Base-by-base conservation (phyloP, 2,888 invertebrate species). In the Netelia inedita region DNA sequence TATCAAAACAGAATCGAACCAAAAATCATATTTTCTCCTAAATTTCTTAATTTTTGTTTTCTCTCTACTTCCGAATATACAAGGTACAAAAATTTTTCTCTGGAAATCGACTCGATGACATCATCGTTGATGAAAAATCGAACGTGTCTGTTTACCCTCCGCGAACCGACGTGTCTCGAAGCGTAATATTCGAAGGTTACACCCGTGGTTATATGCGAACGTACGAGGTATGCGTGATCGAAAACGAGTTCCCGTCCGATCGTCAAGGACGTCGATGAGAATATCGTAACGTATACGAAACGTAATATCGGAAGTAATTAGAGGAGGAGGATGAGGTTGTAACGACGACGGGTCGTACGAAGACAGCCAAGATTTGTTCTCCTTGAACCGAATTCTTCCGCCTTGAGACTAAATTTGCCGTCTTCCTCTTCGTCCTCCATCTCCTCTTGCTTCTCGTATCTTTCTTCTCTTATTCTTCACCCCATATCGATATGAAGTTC, bases 301-400 rank as follows among this genome's bases (percentile, higher is more conserved):
- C 46, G 14, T 46, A 14, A 61, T 35, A 80, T 68, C 68, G 66
- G 41, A 71, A 79, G 63, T 79, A 57, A 79, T 66, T 66, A 53
- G 8, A 21, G 63, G 19, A 55, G 63, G 10, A 43, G 16, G 65
- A 72, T 65, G 43, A 19, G 46, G 21, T 57, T 57, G 16, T 19
- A 57, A 9, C 35, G 79, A 50, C 14, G 79, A 59, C 14, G 55
- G 28, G 10, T 71, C 55, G 43, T 72, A 53, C 61, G 41, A 43
- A 65, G 57, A 14, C 73, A 55, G 50, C 46, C 74, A 55, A 81
- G 55, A 69, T 61, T 74, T 69, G 28, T 81, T 81, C 59, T 74
- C 80, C 68, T 81, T 68, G 74, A 74, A 59, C 23, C 28, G 28
- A 21, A 19, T 80, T 50, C 66, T 1, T 21, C 68, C 53, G 16